A percentile compares a stretch with the other conserved stretches of the same genome.
Conservation (phyloP, 64 coral and sea anemone species). For the Porites lutea region DNA sequence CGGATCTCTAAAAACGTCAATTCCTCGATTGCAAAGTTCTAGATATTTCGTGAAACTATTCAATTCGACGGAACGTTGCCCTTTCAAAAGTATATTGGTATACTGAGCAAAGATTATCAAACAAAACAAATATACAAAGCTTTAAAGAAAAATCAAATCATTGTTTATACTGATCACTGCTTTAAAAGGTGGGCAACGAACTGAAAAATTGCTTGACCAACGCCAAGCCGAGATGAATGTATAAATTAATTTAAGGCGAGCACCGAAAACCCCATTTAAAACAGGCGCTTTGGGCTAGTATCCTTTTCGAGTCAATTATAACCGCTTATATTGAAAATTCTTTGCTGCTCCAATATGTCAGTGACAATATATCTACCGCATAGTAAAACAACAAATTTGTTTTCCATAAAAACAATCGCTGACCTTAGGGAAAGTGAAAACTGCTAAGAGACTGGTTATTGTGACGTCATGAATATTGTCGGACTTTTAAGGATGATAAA, state of each 20-base stretch:
- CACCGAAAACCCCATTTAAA: not conserved
- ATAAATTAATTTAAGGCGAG: not conserved
- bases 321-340: not conserved
- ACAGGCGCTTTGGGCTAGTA: not conserved
- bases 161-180: not conserved
- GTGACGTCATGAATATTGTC: too few relatives aligned
- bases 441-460: too few relatives aligned
- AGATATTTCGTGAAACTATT: not conserved
- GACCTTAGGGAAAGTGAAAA: too few relatives aligned
- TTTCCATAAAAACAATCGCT: not conserved
- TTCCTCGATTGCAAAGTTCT: not conserved
- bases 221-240: not conserved
- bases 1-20: not conserved
- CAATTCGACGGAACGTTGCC: not conserved
- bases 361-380: not conserved
- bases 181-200: not conserved
- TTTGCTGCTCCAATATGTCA: not conserved
- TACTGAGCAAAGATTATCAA: not conserved
- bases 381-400: not conserved
- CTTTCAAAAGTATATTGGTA: not conserved
- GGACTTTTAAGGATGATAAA: too few relatives aligned
- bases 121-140: conserved; percentile 5
- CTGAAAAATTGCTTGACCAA: not conserved
- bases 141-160: not conserved
- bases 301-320: not conserved